Conservation (phyloP, 2,113 vertebrate species). For the Salvator merianae region DNA sequence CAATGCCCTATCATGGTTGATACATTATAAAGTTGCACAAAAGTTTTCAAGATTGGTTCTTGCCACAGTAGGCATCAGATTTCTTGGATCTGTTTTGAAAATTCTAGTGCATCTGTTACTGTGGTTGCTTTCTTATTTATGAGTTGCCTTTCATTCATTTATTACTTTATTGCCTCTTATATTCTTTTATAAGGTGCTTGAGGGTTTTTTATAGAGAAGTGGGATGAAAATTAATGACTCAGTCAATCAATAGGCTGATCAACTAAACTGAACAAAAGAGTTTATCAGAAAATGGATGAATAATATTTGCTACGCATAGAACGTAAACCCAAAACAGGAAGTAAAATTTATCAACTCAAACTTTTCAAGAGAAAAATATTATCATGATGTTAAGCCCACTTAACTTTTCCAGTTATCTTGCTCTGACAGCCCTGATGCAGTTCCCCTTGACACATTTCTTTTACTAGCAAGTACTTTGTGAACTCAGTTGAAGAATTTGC, state of each 20-base stretch:
- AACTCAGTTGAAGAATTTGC: conserved; percentile 10
- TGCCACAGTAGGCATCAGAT: too few relatives aligned
- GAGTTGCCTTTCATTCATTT: too few relatives aligned
- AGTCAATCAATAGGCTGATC: neutral
- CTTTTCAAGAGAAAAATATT: neutral
- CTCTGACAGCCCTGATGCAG: neutral
- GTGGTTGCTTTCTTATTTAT: too few relatives aligned
- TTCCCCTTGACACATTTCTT: neutral
- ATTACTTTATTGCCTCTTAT: too few relatives aligned
- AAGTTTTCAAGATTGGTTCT: too few relatives aligned
- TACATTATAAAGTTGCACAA: too few relatives aligned
- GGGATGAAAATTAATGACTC: neutral
- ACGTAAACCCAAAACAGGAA: neutral
- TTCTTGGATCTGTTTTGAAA: too few relatives aligned
- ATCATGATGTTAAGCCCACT: neutral
- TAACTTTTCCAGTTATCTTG: neutral
- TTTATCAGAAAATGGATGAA: too few relatives aligned
- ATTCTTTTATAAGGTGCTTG: too few relatives aligned
- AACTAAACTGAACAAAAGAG: neutral
- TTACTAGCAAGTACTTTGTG: neutral
- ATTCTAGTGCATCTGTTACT: too few relatives aligned
- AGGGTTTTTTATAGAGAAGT: neutral
- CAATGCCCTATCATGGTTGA: too few relatives aligned
- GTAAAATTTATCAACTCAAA: neutral
- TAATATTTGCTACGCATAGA: too few relatives aligned